Conservation (phyloP, 1,140 invertebrate genomes). For the Lepidurus arcticus region DNA sequence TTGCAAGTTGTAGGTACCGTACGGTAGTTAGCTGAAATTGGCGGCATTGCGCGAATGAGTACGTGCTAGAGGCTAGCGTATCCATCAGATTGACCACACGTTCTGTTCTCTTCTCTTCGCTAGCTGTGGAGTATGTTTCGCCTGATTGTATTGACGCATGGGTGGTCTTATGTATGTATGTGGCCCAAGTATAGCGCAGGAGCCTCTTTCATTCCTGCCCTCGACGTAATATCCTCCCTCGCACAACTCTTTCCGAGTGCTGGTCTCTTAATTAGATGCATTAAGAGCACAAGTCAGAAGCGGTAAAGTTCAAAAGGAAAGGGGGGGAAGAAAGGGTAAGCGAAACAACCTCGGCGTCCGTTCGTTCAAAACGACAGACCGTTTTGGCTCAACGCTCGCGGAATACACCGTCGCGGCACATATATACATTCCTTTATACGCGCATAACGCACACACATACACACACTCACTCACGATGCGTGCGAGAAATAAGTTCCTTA, state of each 20-base stretch:
- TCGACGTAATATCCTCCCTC: neutral
- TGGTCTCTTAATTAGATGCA: constrained; percentile 2
- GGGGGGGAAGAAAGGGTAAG: neutral
- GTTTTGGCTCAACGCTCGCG: constrained; percentile 8
- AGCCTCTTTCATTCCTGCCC: neutral
- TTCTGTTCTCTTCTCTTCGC: neutral
- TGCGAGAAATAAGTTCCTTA: neutral
- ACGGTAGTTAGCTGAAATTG: neutral
- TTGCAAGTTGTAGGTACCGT: neutral
- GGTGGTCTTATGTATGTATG: constrained; percentile 9
- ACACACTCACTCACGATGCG: neutral
- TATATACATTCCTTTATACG: constrained; percentile 8
- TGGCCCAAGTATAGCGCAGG: neutral
- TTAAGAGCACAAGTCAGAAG: constrained; percentile 15
- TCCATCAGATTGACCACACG: constrained; percentile 11
- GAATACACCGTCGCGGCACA: constrained; percentile 4
- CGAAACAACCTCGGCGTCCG: neutral
- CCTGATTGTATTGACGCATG: constrained; percentile 7
- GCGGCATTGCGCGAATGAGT: neutral
- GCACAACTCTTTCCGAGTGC: neutral
- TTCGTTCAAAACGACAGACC: constrained; percentile 10
- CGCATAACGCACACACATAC: neutral
- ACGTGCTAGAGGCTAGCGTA: constrained; percentile 12
- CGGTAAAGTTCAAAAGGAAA: constrained; percentile 8
- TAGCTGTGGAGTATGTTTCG: neutral